Percentiles rank a stretch among this genome's conserved stretches.
Conservation (phyloP, 2,888 invertebrate genomes). For the Dynastes hyllus region DNA sequence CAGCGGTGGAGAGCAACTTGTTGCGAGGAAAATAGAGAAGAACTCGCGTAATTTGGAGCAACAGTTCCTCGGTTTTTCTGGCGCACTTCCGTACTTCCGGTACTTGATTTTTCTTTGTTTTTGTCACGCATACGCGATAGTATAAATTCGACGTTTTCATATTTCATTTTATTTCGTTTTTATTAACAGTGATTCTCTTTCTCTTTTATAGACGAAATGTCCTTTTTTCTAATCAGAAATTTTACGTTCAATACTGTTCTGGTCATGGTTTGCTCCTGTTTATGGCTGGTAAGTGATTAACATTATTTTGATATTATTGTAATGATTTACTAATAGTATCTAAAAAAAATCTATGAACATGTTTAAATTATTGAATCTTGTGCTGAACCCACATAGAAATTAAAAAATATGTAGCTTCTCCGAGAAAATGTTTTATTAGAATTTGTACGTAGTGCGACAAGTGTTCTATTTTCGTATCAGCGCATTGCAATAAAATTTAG, state of each 20-base stretch:
- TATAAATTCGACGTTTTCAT: background rate
- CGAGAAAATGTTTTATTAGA: too few relatives aligned
- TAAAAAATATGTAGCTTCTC: too few relatives aligned
- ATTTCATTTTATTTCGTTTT: background rate
- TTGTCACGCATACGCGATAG: slow-evolving; percentile 11
- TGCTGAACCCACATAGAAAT: too few relatives aligned
- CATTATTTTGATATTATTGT: background rate
- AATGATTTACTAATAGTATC: background rate
- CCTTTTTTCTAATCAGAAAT: slow-evolving; percentile 32
- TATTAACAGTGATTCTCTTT: slow-evolving; percentile 5
- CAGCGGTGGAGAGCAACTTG: slow-evolving; percentile 51
- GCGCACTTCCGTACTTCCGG: background rate
- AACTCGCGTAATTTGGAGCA: slow-evolving; percentile 54
- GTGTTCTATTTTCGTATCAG: too few relatives aligned
- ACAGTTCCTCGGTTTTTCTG: slow-evolving; percentile 49
- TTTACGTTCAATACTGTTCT: slow-evolving; percentile 42
- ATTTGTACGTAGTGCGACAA: too few relatives aligned
- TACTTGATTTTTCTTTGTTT: slow-evolving; percentile 4
- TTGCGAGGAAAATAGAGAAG: slow-evolving; percentile 47
- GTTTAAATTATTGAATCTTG: too few relatives aligned
- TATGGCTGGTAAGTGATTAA: slow-evolving; percentile 30
- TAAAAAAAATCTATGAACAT: too few relatives aligned
- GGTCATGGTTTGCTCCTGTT: slow-evolving; percentile 32
- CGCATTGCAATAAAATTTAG: too few relatives aligned
- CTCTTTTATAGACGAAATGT: slow-evolving; percentile 36